A percentile compares a stretch with the other conserved stretches of the same genome.
These are phyloP conservation scores for Melanerpes formicivorus DNA, from an alignment of 2,113 vertebrate species.

Conservation along the genomic window DNA sequence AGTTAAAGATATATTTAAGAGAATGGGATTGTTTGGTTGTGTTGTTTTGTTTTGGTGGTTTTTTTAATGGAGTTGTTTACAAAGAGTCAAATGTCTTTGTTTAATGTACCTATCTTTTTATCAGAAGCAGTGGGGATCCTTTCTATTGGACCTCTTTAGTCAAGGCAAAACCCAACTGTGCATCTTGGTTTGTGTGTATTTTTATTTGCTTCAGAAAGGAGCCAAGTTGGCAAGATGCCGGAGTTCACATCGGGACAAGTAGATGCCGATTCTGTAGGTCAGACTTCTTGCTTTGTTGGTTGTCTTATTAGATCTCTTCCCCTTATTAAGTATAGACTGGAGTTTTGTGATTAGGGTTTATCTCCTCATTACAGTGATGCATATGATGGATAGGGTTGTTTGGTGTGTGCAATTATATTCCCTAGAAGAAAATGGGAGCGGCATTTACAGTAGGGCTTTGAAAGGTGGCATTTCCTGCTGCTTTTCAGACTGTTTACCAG, in stretches of 20 bases:
- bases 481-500: not conserved
- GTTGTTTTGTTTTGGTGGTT: too few species aligned
- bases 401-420: slow-evolving; percentile 23
- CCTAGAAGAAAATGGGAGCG: not conserved
- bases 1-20: slow-evolving; percentile 25
- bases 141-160: not conserved
- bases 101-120: not conserved
- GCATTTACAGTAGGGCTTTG: slow-evolving; percentile 32
- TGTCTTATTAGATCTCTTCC: not conserved
- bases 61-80: slow-evolving; percentile 31
- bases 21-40: not conserved
- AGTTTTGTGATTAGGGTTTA: slow-evolving; percentile 40
- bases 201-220: slow-evolving; percentile 30
- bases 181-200: slow-evolving; percentile 27
- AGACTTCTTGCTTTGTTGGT: slow-evolving; percentile 21
- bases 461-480: slow-evolving; percentile 55
- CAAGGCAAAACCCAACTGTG: not conserved
- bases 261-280: not conserved
- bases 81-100: slow-evolving; percentile 38
- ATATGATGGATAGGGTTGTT: not conserved
- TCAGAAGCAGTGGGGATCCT: not conserved
- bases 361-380: slow-evolving; percentile 31
- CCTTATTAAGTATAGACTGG: slow-evolving; percentile 17
- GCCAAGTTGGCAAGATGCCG: not conserved
- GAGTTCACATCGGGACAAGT: slow-evolving; percentile 34